Conservation (phyloP, 2,797 vertebrate species). For the Anguilla pacifica region DNA sequence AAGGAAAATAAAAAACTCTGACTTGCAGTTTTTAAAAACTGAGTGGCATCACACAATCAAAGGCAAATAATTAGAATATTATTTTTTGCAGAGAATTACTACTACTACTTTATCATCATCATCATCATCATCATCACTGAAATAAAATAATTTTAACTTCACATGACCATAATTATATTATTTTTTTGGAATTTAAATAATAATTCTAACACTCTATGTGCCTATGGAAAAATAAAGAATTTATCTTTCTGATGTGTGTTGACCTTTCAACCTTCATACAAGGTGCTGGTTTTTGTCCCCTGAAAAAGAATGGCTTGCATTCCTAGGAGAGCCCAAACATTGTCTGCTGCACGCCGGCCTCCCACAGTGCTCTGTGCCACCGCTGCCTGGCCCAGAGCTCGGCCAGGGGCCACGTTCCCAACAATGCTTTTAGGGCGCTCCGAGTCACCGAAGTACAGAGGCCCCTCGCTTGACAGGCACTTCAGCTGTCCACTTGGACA, state of each 20-base stretch:
- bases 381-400: neutral
- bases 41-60: neutral
- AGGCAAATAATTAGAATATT: neutral
- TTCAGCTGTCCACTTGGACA: slow-evolving; percentile 18
- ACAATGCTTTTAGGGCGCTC: slow-evolving; percentile 10
- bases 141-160: neutral
- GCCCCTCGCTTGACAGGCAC: slow-evolving; percentile 1
- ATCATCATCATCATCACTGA: neutral
- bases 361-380: neutral
- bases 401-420: neutral
- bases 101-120: neutral
- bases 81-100: neutral
- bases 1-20: neutral
- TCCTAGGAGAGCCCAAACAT: slow-evolving; percentile 16
- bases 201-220: neutral
- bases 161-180: neutral
- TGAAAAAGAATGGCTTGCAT: neutral
- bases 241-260: neutral
- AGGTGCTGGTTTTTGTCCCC: slow-evolving; percentile 18
- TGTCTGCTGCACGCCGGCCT: neutral
- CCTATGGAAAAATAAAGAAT: neutral
- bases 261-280: slow-evolving; percentile 5
- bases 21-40: neutral
- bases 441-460: slow-evolving; percentile 7
- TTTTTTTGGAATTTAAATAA: neutral